Evolutionary conservation across 2,888 invertebrate genomes (phyloP), one percentile per base, ranked within the genome.

Genomic region (Herminia tarsipennalis): DNA sequence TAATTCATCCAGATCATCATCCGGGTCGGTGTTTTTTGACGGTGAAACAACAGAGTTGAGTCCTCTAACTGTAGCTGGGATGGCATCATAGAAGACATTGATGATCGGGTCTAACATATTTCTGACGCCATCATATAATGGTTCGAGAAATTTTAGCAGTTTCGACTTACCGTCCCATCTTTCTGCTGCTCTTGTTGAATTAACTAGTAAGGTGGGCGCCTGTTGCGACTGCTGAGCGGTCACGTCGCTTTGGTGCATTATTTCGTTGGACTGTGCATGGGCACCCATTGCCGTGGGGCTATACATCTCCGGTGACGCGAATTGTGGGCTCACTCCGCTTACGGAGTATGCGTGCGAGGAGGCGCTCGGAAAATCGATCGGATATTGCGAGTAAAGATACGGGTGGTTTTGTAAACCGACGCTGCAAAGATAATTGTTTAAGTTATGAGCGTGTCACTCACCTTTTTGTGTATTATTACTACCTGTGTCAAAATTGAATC

Each of bases 141-240:
- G 90, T 79, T 91, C 88, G 71, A 91, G 73, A 70, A 86, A 77
- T 82, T 82, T 87, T 71, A 81, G 85, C 62, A 91, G 78, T 75
- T 76, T 83, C 56, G 88, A 91, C 91, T 91, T 91, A 91, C 91
- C 91, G 66, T 91, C 91, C 91, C 91, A 91, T 83, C 91, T 78
- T 67, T 91, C 89, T 65, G 88, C 76, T 51, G 91, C 91, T 70
- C 86, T 75, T 42, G 91, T 91, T 27, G 81, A 73, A 72, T 91
- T 91, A 45, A 83, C 73, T 34, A 89, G 81, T 53, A 88, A 74
- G 25, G 80, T 78, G 30, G 85, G 86, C 77, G 84, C 85, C 82
- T 88, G 88, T 80, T 92, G 92, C 71, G 92, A 92, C 81, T 90
- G 89, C 83, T 91, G 92, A 78, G 92, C 92, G 65, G 86, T 81